Base-by-base conservation (phyloP, 2,888 invertebrate species). In the Megaustenia siamemsis region DNA sequence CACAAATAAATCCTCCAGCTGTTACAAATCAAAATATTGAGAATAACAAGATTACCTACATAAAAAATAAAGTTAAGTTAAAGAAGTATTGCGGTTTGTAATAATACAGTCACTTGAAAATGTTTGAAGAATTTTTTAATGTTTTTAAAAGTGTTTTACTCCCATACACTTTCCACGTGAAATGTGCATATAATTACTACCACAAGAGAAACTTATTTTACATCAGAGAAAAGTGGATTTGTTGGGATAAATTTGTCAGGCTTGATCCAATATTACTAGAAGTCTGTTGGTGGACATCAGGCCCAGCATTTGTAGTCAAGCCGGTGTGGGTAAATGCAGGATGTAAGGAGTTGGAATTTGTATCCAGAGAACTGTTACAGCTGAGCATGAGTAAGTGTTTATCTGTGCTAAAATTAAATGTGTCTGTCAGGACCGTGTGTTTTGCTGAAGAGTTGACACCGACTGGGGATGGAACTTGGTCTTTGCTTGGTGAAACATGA, bases 201-300 rank as follows among this genome's bases (percentile, higher is more conserved):
- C 4, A 63, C 28, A 63, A 28, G 28, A 4, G 6, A 63, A 21
- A 63, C 32, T 63, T 35, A 35, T 71, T 71, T 24, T 77, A 63
- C n/a, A 60, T 45, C 18, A 78, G 24, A 15, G 78, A 78, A 63
- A 78, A 66, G 2, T 63, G 77, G 40, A 77, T 77, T 40, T 77
- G 77, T n/a, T 56, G 77, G 18, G 77, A 40, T 60, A 78, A 45
- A 66, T 63, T 43, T 78, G 78, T 45, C 10, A 78, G 43, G 32
- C 32, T 43, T 78, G 78, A 78, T 10, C 43, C 43, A 66, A 43
- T 32, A 24, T 18, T 38, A n/a, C 76, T 60, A 43, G 60, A 43
- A 18, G 40, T 45, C n/a, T 78, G 43, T 45, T 78, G 78, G 24
- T 40, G 63, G 18, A 43, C 32, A 66, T 78, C 40, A 32, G 53